A percentile compares a stretch with the other conserved stretches of the same genome.
Evolutionary conservation across 2,113 vertebrate genomes (phyloP).

Genomic region (Martes martes): DNA sequence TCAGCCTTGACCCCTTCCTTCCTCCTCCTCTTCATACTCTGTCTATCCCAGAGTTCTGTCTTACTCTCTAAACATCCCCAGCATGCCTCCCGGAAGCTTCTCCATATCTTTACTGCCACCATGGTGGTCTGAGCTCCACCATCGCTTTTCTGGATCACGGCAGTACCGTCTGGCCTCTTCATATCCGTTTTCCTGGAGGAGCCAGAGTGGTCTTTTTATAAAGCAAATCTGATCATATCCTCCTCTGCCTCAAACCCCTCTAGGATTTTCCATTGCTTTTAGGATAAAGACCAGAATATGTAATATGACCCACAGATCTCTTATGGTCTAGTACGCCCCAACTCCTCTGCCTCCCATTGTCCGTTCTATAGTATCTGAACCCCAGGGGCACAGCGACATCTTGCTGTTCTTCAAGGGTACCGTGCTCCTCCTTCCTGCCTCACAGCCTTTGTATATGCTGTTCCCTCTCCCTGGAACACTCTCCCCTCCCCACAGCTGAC

Average conservation of each 20-base stretch:
- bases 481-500: background rate
- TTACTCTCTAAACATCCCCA: background rate
- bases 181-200: background rate
- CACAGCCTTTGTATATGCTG: background rate
- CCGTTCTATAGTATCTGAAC: background rate
- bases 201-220: background rate
- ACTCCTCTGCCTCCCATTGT: background rate
- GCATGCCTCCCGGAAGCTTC: background rate
- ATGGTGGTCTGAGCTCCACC: background rate
- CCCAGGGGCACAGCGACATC: background rate
- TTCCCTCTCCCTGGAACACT: background rate
- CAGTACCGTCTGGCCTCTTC: background rate
- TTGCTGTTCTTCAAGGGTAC: background rate
- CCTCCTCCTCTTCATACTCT: background rate
- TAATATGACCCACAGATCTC: background rate
- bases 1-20: background rate
- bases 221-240: background rate
- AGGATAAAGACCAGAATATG: background rate
- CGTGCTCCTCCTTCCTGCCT: background rate
- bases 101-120: background rate
- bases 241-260: background rate
- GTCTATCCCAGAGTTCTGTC: background rate
- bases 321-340: background rate
- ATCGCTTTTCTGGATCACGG: background rate
- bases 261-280: background rate